Percentiles rank a stretch among this genome's conserved stretches.
These are phyloP conservation scores for Suillia variegata DNA, from an alignment of 2,888 invertebrate genomes.

Conservation along the genomic window DNA sequence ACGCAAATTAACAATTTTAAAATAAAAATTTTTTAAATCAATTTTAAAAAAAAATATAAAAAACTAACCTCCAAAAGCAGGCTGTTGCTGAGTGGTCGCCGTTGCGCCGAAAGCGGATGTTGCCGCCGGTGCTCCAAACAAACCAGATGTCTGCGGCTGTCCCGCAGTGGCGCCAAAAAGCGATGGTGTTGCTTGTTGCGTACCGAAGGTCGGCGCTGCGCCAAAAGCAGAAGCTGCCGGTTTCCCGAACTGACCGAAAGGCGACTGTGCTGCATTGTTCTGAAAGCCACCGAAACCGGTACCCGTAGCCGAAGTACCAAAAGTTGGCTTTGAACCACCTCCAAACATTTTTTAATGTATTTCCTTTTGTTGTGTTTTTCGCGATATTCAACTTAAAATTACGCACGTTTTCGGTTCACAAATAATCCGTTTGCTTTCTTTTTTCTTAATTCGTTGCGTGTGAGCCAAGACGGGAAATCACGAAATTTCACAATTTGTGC, in stretches of 20 bases:
- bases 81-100: conserved; percentile 59
- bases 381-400: too few species aligned
- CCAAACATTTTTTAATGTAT: conserved; percentile 54
- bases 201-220: conserved; percentile 73
- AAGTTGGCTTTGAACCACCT: conserved; percentile 58
- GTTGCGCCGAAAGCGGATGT: conserved; percentile 71
- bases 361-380: not conserved
- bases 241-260: conserved; percentile 65
- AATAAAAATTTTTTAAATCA: not conserved
- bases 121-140: conserved; percentile 67
- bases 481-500: too few species aligned
- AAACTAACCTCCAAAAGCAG: conserved; percentile 53
- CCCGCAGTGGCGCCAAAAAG: conserved; percentile 66
- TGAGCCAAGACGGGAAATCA: too few species aligned
- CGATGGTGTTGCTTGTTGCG: conserved; percentile 60
- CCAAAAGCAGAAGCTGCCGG: conserved; percentile 71
- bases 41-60: not conserved
- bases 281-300: conserved; percentile 55
- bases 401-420: too few species aligned
- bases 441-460: too few species aligned
- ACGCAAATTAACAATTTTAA: conserved; percentile 35
- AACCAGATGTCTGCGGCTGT: conserved; percentile 56
- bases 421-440: too few species aligned
- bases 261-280: conserved; percentile 53
- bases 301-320: conserved; percentile 60